These are phyloP conservation scores for Heterodera schachtii DNA, from an alignment of 1,140 invertebrate species.

Conservation along the genomic window DNA sequence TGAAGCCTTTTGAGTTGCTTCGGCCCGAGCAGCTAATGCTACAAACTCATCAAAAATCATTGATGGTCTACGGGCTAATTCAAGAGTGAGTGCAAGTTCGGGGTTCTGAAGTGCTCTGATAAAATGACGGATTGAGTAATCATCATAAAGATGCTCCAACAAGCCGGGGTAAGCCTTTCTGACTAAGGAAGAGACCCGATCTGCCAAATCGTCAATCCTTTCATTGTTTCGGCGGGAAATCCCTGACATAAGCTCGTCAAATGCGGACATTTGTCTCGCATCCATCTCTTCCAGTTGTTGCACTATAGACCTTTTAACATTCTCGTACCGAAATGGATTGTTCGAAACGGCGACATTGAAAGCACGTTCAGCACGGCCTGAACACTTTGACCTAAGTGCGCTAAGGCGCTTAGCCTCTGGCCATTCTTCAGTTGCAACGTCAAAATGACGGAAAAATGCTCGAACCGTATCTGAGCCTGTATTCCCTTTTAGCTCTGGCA, in stretches of 20 bases:
- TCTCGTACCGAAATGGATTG: background rate
- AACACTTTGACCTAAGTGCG: slow-evolving; percentile 8
- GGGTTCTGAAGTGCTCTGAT: background rate
- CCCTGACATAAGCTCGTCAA: slow-evolving; percentile 4
- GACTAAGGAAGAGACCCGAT: background rate
- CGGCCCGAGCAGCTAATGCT: background rate
- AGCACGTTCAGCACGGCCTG: background rate
- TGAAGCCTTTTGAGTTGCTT: background rate
- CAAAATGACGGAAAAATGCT: background rate
- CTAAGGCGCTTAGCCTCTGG: background rate
- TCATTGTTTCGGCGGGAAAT: background rate
- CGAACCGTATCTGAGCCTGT: background rate
- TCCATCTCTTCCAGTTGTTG: slow-evolving; percentile 1
- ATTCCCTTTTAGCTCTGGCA: slow-evolving; percentile 2
- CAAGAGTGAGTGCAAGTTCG: background rate
- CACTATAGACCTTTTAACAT: background rate
- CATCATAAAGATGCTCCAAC: background rate
- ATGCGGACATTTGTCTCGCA: background rate
- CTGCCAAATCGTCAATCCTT: background rate
- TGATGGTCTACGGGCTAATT: background rate
- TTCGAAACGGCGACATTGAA: slow-evolving; percentile 1
- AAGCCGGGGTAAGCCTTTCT: background rate
- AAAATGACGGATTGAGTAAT: slow-evolving; percentile 1
- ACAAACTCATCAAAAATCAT: slow-evolving; percentile 1
- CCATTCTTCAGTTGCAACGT: background rate